phyloP scores from a whole-genome alignment of 2,888 invertebrate genomes.

The Camponotus fellah region DNA sequence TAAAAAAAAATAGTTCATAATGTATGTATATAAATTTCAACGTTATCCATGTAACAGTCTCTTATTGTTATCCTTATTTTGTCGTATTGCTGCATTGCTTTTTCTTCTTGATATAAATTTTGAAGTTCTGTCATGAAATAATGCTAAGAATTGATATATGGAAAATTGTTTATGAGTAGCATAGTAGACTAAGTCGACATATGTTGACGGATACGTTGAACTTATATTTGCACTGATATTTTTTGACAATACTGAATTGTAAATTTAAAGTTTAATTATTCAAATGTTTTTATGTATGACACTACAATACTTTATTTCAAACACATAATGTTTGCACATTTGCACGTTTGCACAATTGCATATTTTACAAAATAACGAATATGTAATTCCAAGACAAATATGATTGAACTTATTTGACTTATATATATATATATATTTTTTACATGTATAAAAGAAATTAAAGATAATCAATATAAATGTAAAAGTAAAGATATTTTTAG shows the following conservation, averaged over 20 bases:
- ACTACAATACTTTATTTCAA: not conserved
- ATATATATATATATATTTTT: conserved; percentile 50
- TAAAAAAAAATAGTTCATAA: not conserved
- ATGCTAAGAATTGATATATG: not conserved
- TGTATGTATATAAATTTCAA: not conserved
- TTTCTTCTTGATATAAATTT: not conserved
- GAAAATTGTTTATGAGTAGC: not conserved
- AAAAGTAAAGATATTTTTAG: not conserved
- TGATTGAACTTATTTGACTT: conserved; percentile 42
- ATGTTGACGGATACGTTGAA: too few relatives aligned
- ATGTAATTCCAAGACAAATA: conserved; percentile 27
- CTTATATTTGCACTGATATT: not conserved
- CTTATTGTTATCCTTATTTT: not conserved
- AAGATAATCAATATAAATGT: not conserved
- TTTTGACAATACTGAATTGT: not conserved
- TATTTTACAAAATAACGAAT: not conserved
- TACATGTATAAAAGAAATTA: not conserved
- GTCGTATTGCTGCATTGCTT: not conserved
- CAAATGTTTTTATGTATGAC: not conserved
- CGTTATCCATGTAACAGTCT: not conserved
- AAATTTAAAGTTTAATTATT: not conserved
- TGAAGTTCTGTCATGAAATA: not conserved
- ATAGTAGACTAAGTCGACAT: not conserved
- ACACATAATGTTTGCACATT: not conserved
- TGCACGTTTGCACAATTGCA: conserved; percentile 53